Evolutionary conservation across 2,113 vertebrate genomes (phyloP).

Genomic region (Paedocypris sp.): DNA sequence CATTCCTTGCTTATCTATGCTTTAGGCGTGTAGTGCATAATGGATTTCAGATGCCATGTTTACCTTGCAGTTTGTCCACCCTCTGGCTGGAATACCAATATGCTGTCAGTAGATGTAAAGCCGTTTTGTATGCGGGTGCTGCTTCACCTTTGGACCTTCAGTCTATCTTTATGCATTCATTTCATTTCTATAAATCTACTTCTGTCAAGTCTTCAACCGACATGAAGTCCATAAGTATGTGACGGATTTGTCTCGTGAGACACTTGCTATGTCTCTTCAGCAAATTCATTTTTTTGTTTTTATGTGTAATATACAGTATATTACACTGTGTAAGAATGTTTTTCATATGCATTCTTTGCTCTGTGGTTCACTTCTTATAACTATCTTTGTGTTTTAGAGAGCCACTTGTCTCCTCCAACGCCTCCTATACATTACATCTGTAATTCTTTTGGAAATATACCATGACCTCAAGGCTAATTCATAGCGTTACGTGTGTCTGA

Average conservation of each 20-base stretch:
- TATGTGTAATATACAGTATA: no score
- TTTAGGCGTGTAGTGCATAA: not conserved
- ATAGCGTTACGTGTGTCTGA: no score
- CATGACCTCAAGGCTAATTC: no score
- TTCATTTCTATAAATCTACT: not conserved
- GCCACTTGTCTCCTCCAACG: not conserved
- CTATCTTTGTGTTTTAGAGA: not conserved
- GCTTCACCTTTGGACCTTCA: not conserved
- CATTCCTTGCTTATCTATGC: not conserved
- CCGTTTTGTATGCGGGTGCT: not conserved
- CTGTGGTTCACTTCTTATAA: no score
- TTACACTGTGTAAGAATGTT: no score
- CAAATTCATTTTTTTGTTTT: no score
- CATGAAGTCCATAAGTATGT: no score
- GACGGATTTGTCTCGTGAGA: no score
- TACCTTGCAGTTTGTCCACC: not conserved
- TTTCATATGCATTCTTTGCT: no score
- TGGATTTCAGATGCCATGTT: not conserved
- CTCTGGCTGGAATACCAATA: not conserved
- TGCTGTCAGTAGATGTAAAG: not conserved
- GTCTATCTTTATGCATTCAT: not conserved
- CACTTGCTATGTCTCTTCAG: no score
- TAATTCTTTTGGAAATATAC: no score
- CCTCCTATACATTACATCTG: no score
- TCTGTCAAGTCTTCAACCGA: not conserved